Conservation (phyloP, 2,888 invertebrate species). For the Calephelis perditalis region DNA sequence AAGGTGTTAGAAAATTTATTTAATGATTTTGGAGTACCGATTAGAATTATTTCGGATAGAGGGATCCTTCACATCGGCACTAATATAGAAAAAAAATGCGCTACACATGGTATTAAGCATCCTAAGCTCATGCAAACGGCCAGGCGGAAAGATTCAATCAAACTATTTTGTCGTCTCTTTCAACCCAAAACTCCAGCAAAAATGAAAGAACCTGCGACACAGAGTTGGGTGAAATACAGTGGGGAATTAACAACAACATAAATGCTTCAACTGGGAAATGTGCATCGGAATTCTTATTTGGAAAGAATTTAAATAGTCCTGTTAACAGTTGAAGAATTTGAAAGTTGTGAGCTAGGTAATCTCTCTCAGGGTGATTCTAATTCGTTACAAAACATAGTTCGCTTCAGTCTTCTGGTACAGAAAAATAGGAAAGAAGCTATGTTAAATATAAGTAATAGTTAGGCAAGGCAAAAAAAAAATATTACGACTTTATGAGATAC, state of each 20-base stretch:
- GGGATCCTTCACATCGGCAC: neutral
- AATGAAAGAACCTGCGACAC: neutral
- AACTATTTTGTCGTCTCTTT: neutral
- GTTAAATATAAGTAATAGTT: conserved; percentile 19
- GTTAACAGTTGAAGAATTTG: too few species aligned
- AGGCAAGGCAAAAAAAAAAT: conserved; percentile 18
- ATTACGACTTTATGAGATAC: conserved; percentile 16
- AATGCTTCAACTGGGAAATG: neutral
- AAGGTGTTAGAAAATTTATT: conserved; percentile 1
- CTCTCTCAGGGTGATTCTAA: too few species aligned
- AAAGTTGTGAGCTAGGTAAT: too few species aligned
- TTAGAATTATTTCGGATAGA: neutral
- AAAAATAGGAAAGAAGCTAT: conserved; percentile 16
- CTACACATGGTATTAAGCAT: neutral
- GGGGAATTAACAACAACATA: neutral
- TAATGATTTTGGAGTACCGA: neutral
- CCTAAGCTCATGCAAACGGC: neutral
- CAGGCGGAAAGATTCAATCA: neutral
- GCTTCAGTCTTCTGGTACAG: neutral
- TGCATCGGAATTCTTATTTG: neutral
- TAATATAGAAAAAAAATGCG: neutral
- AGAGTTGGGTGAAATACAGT: neutral
- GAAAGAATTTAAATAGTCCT: too few species aligned
- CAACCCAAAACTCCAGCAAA: neutral
- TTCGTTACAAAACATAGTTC: too few species aligned